Evolutionary conservation across 2,113 vertebrate species (phyloP).

Genomic region (Pantherophis guttatus): DNA sequence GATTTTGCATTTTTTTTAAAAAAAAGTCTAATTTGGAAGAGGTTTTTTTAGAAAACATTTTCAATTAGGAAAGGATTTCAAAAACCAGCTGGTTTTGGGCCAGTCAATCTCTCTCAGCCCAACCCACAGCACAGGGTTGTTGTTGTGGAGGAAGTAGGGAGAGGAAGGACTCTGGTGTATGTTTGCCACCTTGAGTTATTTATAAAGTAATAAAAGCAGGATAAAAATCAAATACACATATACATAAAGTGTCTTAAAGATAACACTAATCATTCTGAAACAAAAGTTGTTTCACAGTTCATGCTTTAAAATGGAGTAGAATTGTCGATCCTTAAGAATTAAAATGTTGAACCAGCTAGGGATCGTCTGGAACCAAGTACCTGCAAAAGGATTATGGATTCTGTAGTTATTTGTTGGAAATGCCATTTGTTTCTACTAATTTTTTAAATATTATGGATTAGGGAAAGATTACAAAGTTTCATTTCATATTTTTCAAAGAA

Average conservation of each 20-base stretch:
- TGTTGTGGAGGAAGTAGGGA: too few relatives aligned
- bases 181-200: too few relatives aligned
- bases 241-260: neutral
- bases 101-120: too few relatives aligned
- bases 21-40: neutral
- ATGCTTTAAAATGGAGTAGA: neutral
- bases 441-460: neutral
- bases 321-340: neutral
- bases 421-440: neutral
- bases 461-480: neutral
- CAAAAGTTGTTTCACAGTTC: neutral
- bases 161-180: too few relatives aligned
- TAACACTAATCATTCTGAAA: neutral
- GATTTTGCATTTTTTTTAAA: neutral
- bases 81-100: too few relatives aligned
- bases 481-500: neutral
- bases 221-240: neutral
- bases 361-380: neutral
- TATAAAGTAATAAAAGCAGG: too few relatives aligned
- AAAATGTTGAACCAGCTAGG: neutral
- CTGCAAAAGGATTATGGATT: neutral
- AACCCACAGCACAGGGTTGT: too few relatives aligned
- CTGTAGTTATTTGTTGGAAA: neutral
- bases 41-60: neutral
- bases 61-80: neutral